Evolutionary conservation across 1,140 invertebrate genomes (phyloP).

Genomic region (Cryptotermes secundus): DNA sequence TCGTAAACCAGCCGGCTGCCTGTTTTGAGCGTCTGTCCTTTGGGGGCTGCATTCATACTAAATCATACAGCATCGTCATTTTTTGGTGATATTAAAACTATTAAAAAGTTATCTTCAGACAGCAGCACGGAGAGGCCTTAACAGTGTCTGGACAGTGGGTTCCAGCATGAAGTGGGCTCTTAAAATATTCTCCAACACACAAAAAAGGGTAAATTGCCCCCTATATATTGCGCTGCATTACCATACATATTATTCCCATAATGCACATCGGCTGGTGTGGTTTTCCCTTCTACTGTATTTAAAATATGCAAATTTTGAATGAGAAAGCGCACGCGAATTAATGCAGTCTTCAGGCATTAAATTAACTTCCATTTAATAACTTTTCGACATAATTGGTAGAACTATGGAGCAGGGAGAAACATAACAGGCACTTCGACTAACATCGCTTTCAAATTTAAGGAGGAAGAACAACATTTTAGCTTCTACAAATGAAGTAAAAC

Average conservation of each 20-base stretch:
- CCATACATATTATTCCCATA: slow-evolving; percentile 33
- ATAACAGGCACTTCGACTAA: neutral
- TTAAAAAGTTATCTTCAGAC: neutral
- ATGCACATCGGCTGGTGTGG: neutral
- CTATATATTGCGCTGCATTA: slow-evolving; percentile 22
- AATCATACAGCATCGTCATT: neutral
- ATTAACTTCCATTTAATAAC: slow-evolving; percentile 34
- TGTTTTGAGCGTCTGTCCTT: neutral
- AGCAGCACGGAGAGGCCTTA: neutral
- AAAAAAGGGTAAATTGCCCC: neutral
- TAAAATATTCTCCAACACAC: neutral
- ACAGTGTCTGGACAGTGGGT: neutral
- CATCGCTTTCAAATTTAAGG: neutral
- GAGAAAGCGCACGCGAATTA: slow-evolving; percentile 30
- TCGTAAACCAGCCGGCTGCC: neutral
- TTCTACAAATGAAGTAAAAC: neutral
- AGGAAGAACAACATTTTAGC: neutral
- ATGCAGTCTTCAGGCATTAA: slow-evolving; percentile 26
- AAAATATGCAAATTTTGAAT: slow-evolving; percentile 34
- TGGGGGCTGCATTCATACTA: neutral
- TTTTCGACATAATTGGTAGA: slow-evolving; percentile 25
- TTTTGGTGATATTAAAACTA: slow-evolving; percentile 11
- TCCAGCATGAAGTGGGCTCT: neutral
- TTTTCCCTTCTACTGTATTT: slow-evolving; percentile 29
- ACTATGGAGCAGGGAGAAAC: neutral